These are phyloP conservation scores for Pseudomyrmex gracilis DNA, from an alignment of 1,140 invertebrate genomes.

Conservation along the genomic window DNA sequence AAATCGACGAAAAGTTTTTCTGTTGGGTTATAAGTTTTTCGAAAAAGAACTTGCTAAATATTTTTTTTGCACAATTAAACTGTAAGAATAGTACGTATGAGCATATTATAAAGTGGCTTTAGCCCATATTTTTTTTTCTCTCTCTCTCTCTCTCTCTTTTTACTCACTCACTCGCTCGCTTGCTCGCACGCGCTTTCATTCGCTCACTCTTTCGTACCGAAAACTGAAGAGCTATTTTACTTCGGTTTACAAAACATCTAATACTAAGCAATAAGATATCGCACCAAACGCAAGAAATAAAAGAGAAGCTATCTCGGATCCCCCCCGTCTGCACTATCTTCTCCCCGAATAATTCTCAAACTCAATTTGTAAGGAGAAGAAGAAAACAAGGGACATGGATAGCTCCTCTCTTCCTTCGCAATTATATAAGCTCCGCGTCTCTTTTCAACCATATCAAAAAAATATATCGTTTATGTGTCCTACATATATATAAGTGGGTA, in stretches of 20 bases:
- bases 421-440: constrained; percentile 35
- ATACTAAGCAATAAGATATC: constrained; percentile 61
- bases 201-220: not conserved
- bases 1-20: not conserved
- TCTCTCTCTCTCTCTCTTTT: constrained; percentile 11
- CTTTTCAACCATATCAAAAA: constrained; percentile 60
- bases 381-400: not conserved
- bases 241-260: constrained; percentile 55
- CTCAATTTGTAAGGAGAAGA: not conserved
- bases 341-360: constrained; percentile 4
- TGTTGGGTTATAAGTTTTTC: no score
- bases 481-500: constrained; percentile 71
- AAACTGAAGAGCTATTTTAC: constrained; percentile 53
- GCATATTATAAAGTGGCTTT: constrained; percentile 50
- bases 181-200: constrained; percentile 2
- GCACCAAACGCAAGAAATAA: constrained; percentile 54
- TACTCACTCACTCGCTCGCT: not conserved
- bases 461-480: constrained; percentile 68
- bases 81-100: constrained; percentile 31
- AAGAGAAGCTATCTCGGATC: constrained; percentile 3
- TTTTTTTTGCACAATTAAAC: not conserved
- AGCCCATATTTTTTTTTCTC: constrained; percentile 34
- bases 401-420: constrained; percentile 46
- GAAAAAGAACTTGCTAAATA: not conserved
- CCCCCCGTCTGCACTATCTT: not conserved